These are phyloP conservation scores for Drosophila neotestacea DNA, from an alignment of 2,888 invertebrate species.

Conservation along the genomic window DNA sequence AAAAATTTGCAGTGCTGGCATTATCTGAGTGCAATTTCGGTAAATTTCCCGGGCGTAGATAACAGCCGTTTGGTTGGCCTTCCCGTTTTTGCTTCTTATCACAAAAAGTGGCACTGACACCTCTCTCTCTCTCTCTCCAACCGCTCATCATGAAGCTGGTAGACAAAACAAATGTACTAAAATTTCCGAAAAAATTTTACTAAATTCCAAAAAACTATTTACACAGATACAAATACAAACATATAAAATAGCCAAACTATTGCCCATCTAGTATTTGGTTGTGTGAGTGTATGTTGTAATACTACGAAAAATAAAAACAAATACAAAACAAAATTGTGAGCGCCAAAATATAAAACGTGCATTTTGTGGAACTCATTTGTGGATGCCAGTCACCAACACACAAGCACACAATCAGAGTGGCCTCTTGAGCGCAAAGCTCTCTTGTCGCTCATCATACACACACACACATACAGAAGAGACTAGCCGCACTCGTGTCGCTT, in stretches of 20 bases:
- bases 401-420: constrained; percentile 7
- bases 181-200: constrained; percentile 25
- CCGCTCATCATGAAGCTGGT: constrained; percentile 19
- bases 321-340: constrained; percentile 48
- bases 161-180: constrained; percentile 35
- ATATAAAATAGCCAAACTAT: constrained; percentile 50
- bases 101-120: constrained; percentile 1
- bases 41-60: constrained; percentile 57
- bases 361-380: constrained; percentile 65
- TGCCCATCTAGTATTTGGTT: constrained; percentile 37
- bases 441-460: constrained; percentile 14
- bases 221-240: background rate
- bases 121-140: background rate
- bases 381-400: constrained; percentile 44
- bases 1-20: constrained; percentile 46
- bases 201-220: constrained; percentile 6
- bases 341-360: constrained; percentile 63
- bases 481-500: constrained; percentile 49
- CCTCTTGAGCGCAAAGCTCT: constrained; percentile 43
- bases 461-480: constrained; percentile 16
- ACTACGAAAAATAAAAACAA: constrained; percentile 29
- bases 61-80: constrained; percentile 17
- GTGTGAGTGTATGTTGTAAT: constrained; percentile 37
- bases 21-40: constrained; percentile 62
- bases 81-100: constrained; percentile 40